A percentile compares a stretch with the other conserved stretches of the same genome.
phyloP scores from a whole-genome alignment of 2,888 invertebrate species.

The Scelioninae gen. 1 region DNA sequence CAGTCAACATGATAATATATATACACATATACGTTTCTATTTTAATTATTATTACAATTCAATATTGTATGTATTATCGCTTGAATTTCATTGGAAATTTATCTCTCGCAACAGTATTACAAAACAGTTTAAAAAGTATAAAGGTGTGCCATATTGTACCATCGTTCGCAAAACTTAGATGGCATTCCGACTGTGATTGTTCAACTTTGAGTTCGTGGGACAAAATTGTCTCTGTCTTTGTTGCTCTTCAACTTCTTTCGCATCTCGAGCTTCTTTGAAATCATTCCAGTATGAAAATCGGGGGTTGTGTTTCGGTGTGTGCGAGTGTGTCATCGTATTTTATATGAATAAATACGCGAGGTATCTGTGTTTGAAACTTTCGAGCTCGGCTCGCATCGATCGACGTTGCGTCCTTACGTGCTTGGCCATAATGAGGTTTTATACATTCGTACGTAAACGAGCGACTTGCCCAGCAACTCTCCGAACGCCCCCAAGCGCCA shows the following conservation, averaged over 20 bases:
- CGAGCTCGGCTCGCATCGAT: constrained; percentile 70
- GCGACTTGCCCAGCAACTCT: constrained; percentile 11
- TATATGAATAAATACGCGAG: constrained; percentile 36
- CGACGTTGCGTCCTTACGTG: constrained; percentile 77
- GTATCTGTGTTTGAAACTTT: constrained; percentile 34
- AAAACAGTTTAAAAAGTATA: constrained; percentile 21
- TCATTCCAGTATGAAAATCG: constrained; percentile 48
- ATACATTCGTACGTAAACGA: constrained; percentile 83
- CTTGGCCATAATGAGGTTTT: constrained; percentile 82
- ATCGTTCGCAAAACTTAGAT: constrained; percentile 51
- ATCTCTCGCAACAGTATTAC: constrained; percentile 61
- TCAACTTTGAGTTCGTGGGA: background rate
- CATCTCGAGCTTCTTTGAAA: constrained; percentile 36
- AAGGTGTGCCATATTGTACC: constrained; percentile 77
- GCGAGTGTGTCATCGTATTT: constrained; percentile 62
- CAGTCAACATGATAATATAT: constrained; percentile 38
- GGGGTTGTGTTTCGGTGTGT: constrained; percentile 31
- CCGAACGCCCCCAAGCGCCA: background rate
- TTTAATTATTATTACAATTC: background rate
- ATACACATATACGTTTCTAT: constrained; percentile 12
- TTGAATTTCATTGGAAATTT: constrained; percentile 45
- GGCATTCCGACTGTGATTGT: constrained; percentile 66
- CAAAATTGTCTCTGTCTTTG: constrained; percentile 1
- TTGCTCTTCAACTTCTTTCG: constrained; percentile 3
- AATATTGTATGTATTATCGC: constrained; percentile 5